Evolutionary conservation across 2,888 invertebrate genomes (phyloP).

Genomic region (Drosophila meridiana): DNA sequence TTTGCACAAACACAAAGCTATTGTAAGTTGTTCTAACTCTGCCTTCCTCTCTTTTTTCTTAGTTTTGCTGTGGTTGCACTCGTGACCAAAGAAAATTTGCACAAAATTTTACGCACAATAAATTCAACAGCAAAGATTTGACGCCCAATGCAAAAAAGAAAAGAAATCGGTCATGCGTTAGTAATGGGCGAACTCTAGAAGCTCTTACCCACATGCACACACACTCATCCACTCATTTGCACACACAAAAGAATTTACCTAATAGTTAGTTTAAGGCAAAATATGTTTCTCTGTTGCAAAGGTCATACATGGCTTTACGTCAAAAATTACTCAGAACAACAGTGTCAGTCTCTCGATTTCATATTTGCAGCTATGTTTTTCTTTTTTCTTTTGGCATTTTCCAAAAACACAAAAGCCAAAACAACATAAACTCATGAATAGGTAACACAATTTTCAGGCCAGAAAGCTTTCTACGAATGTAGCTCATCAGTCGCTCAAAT

Average conservation of each 20-base stretch:
- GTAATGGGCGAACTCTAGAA: conserved; percentile 51
- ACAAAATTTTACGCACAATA: conserved; percentile 80
- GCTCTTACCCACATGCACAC: neutral
- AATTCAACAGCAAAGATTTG: conserved; percentile 62
- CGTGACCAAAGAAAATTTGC: conserved; percentile 44
- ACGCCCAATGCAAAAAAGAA: conserved; percentile 62
- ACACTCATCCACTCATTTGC: neutral
- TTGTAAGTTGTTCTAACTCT: conserved; percentile 5
- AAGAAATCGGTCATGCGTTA: conserved; percentile 71
- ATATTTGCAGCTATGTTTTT: neutral
- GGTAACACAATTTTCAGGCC: conserved; percentile 54
- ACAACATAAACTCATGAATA: conserved; percentile 15
- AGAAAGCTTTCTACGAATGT: conserved; percentile 24
- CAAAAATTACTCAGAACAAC: neutral
- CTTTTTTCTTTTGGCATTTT: neutral
- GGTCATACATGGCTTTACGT: neutral
- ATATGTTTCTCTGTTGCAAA: conserved; percentile 17
- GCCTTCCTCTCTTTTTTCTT: neutral
- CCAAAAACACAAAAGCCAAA: conserved; percentile 14
- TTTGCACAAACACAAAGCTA: conserved; percentile 54
- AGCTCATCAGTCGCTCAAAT: conserved; percentile 31
- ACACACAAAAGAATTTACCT: conserved; percentile 31
- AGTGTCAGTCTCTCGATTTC: neutral
- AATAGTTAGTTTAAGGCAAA: conserved; percentile 45
- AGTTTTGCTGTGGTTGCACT: conserved; percentile 2